Conservation (phyloP, 1,140 invertebrate species). For the Brachionus manjavacas region DNA sequence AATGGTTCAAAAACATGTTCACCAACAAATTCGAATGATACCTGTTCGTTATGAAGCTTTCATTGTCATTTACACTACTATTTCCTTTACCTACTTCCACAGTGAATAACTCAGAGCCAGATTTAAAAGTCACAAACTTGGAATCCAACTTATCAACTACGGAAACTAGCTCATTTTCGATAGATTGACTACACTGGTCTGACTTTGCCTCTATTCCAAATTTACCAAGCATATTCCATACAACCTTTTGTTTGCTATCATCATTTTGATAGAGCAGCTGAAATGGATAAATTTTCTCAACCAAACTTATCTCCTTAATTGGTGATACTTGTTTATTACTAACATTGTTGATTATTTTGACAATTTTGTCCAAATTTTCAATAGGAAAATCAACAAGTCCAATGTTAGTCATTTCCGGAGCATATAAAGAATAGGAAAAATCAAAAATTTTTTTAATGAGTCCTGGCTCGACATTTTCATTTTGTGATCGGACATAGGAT, state of each 20-base stretch:
- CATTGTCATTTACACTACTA: neutral
- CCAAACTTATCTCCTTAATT: conserved; percentile 59
- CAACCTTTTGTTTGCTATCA: conserved; percentile 58
- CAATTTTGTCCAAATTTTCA: conserved; percentile 69
- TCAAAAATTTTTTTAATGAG: conserved; percentile 64
- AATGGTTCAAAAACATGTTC: conserved; percentile 46
- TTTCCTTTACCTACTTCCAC: neutral
- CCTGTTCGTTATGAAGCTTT: conserved; percentile 5
- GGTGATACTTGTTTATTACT: neutral
- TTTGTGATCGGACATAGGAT: neutral
- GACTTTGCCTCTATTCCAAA: neutral
- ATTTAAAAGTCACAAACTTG: neutral
- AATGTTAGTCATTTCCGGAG: conserved; percentile 61
- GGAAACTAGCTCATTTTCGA: neutral
- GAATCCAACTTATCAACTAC: neutral
- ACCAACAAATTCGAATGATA: conserved; percentile 51
- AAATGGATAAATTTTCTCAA: conserved; percentile 77
- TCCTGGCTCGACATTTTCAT: neutral
- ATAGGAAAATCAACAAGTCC: conserved; percentile 80
- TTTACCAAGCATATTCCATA: conserved; percentile 57
- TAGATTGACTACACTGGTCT: neutral
- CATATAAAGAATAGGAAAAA: conserved; percentile 69
- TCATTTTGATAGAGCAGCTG: conserved; percentile 70
- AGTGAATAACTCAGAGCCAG: neutral
- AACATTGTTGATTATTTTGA: conserved; percentile 68